Evolutionary conservation across 2,888 invertebrate species (phyloP).

Genomic region (Drosophila colorata): DNA sequence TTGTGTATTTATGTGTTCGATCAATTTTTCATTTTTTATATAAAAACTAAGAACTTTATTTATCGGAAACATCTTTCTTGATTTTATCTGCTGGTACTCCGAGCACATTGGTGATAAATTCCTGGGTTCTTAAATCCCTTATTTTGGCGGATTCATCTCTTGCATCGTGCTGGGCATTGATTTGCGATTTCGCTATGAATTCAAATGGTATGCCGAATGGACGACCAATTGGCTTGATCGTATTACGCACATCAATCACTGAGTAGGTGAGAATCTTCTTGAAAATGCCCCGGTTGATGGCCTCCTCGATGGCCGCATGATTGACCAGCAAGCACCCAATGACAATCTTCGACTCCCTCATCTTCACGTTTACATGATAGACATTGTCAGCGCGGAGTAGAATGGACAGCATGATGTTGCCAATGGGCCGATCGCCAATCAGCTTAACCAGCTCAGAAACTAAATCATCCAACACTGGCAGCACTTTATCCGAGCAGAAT

Average conservation of each 20-base stretch:
- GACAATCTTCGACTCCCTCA: constrained; percentile 28
- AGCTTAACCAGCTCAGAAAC: constrained; percentile 18
- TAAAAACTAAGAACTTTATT: neutral
- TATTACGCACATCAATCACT: constrained; percentile 40
- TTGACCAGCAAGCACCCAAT: constrained; percentile 68
- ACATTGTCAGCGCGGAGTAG: constrained; percentile 57
- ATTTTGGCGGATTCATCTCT: rapidly evolving
- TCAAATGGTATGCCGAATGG: constrained; percentile 44
- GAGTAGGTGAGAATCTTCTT: constrained; percentile 56
- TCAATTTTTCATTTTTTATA: neutral
- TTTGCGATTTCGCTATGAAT: neutral
- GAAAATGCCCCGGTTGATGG: constrained; percentile 53
- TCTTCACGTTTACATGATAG: constrained; percentile 72
- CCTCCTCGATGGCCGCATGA: constrained; percentile 59
- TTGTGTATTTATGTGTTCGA: too few relatives aligned
- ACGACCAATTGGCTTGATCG: constrained; percentile 8
- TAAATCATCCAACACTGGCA: constrained; percentile 31
- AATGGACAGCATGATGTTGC: constrained; percentile 58
- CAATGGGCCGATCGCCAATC: constrained; percentile 23
- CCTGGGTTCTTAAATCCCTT: neutral
- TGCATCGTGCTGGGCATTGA: neutral
- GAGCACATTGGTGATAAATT: constrained; percentile 54
- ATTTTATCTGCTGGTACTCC: constrained; percentile 22
- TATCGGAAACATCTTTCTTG: neutral
- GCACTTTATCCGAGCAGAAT: constrained; percentile 34